phyloP scores from a whole-genome alignment of 2,113 vertebrate species.

The Dendropsophus ebraccatus region DNA sequence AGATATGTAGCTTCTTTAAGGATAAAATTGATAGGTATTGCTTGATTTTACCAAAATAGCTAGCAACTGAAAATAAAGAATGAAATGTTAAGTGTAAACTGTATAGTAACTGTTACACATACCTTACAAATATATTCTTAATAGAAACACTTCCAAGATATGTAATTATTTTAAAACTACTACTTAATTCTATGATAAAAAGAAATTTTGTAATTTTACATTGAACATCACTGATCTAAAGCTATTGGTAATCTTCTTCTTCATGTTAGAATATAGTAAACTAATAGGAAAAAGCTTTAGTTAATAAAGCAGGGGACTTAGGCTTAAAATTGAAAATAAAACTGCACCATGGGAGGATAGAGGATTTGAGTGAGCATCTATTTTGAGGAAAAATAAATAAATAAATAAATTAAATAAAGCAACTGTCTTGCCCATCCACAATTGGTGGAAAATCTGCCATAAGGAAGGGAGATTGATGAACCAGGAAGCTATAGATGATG shows the following conservation, averaged over 20 bases:
- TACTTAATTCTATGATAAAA: conserved; percentile 51
- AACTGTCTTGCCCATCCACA: conserved; percentile 60
- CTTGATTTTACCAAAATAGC: too few species aligned
- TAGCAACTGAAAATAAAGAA: too few species aligned
- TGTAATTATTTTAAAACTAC: conserved; percentile 47
- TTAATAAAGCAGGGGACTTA: conserved; percentile 80
- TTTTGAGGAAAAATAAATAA: conserved; percentile 35
- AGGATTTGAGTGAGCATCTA: conserved; percentile 62
- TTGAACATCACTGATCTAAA: conserved; percentile 70
- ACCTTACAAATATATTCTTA: conserved; percentile 19
- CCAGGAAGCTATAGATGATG: neutral
- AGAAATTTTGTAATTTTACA: conserved; percentile 45
- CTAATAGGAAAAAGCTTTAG: conserved; percentile 71
- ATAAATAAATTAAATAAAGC: neutral
- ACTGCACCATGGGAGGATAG: neutral
- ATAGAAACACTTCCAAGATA: conserved; percentile 67
- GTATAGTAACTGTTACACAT: neutral
- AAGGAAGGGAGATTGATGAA: conserved; percentile 60
- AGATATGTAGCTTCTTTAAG: conserved; percentile 62
- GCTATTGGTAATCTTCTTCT: conserved; percentile 70
- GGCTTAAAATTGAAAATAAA: conserved; percentile 62
- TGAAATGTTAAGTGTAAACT: too few species aligned
- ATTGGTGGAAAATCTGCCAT: conserved; percentile 72
- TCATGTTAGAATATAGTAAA: conserved; percentile 74
- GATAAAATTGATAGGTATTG: conserved; percentile 65